phyloP scores from a whole-genome alignment of 2,113 vertebrate species.

The Chrysochloris asiatica region DNA sequence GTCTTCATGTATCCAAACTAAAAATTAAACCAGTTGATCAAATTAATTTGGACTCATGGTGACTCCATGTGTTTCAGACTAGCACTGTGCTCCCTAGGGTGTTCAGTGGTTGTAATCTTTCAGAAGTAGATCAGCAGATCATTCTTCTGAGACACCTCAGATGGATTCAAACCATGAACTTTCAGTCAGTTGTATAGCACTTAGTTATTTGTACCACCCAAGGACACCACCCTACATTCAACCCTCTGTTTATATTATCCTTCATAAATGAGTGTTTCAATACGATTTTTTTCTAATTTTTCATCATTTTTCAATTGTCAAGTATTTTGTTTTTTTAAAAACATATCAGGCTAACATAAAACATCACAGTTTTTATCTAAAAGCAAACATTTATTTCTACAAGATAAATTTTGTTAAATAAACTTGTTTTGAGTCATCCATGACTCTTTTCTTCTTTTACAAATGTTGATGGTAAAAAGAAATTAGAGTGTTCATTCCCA shows the following conservation, averaged over 20 bases:
- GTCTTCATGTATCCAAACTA: background rate
- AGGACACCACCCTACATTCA: background rate
- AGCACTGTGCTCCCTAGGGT: background rate
- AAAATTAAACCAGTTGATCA: background rate
- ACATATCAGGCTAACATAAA: constrained; percentile 32
- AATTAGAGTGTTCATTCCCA: background rate
- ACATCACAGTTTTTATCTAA: constrained; percentile 49
- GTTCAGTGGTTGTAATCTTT: background rate
- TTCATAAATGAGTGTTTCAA: background rate
- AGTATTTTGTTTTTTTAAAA: constrained; percentile 44
- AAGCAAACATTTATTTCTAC: constrained; percentile 58
- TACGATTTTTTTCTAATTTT: background rate
- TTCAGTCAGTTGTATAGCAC: background rate
- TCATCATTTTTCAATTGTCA: constrained; percentile 62
- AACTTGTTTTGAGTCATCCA: constrained; percentile 35
- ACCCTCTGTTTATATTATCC: background rate
- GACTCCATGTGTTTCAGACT: background rate
- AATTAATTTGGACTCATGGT: background rate
- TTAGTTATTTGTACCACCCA: background rate
- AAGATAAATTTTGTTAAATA: constrained; percentile 50
- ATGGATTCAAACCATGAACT: background rate
- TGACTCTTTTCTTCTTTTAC: background rate
- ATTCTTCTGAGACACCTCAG: background rate
- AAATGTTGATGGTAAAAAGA: constrained; percentile 4
- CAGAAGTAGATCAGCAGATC: background rate